These are phyloP conservation scores for Octopus bimaculoides DNA, from an alignment of 1,140 invertebrate genomes.

Conservation along the genomic window DNA sequence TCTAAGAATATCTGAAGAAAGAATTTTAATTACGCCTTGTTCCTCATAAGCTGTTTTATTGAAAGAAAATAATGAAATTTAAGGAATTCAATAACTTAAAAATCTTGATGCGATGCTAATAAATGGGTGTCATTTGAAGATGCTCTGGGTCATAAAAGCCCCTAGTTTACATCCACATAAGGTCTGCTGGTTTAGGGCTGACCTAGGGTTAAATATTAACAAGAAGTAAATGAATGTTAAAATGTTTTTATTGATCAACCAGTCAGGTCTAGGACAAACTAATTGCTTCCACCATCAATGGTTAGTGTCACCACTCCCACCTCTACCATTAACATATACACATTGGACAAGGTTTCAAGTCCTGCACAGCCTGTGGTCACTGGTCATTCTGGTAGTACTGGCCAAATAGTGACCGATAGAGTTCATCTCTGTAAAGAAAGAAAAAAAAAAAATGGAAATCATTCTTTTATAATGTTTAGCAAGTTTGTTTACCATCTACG, in stretches of 20 bases:
- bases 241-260: neutral
- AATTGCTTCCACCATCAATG: neutral
- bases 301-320: neutral
- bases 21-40: no score
- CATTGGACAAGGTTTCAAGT: neutral
- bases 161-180: neutral
- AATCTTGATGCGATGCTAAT: no score
- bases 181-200: neutral
- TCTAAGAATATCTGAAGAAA: no score
- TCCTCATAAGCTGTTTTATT: no score
- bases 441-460: slow-evolving; percentile 16
- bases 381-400: neutral
- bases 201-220: neutral
- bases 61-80: no score
- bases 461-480: neutral
- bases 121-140: no score
- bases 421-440: slow-evolving; percentile 64
- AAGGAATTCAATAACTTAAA: no score
- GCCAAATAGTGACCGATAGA: slow-evolving; percentile 81
- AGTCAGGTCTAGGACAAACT: neutral
- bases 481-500: neutral
- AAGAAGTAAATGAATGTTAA: neutral
- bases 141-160: no score
- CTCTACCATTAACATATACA: neutral
- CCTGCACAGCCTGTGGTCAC: neutral